Evolutionary conservation across 1,140 invertebrate genomes (phyloP), one percentile per base, ranked within the genome.

Genomic region (Teleopsis dalmanni): DNA sequence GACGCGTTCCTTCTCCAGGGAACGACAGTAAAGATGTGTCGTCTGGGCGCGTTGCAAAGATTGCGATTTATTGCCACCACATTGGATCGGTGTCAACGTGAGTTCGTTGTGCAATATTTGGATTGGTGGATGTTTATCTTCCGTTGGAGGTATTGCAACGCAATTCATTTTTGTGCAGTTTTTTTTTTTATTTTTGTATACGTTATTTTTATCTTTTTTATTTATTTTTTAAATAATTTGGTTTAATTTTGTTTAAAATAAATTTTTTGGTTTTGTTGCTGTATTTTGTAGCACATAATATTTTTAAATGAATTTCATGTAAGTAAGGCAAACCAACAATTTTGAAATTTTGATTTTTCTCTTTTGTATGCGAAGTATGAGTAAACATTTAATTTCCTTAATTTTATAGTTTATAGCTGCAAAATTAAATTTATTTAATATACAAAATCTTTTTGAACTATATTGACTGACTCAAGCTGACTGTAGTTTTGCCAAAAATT

Each of bases 81-180:
- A 43, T 34, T 53, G 55, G 33, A 26, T 41, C 19, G 50, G 16
- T 19, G 53, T 50, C 29, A 49, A 23, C 8, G 55, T 37, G 49
- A 56, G 57, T 27, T 53, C 47, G 22, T 27, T 50, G 43, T 50
- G 51, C 14, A 42, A 26, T 47, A 60, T 54, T 41, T 66, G 63
- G 55, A 60, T 26, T 36, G 27, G 47, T 37, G 33, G 48, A 14
- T 42, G 61, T 48, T 68, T 62, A 49, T 59, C 64, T 34, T 54
- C 54, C 37, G 60, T 45, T 44, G 60, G 25, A 8, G 48, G 65
- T 59, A 66, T 53, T 51, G 66, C 65, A 45, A 64, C 62, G 56
- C 66, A 68, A 54, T 69, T 69, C 66, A 69, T 65, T 11, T 50
- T 54, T 43, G 33, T 41, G 43, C 46, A 40, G 8, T 21, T 43